These are phyloP conservation scores for Leptoteleia sp. DNA, from an alignment of 1,140 invertebrate genomes.

Conservation along the genomic window DNA sequence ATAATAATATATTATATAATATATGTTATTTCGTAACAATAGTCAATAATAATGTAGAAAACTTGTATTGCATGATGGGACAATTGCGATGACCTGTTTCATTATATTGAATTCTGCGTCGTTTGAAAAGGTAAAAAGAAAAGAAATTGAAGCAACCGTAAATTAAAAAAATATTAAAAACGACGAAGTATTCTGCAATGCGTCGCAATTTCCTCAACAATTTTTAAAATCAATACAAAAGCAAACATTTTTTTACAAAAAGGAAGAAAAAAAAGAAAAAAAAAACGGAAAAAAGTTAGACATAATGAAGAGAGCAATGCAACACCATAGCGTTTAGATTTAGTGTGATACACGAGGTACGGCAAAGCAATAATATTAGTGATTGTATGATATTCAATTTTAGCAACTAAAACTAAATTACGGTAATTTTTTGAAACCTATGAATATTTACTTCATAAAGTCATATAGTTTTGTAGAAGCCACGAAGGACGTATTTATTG, in stretches of 20 bases:
- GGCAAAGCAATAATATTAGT: constrained; percentile 81
- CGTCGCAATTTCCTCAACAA: constrained; percentile 46
- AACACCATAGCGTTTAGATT: constrained; percentile 75
- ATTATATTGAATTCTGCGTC: constrained; percentile 1
- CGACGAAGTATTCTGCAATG: constrained; percentile 6
- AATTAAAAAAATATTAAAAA: constrained; percentile 26
- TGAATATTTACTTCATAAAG: constrained; percentile 79
- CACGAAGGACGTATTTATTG: constrained; percentile 57
- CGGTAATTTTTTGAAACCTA: constrained; percentile 77
- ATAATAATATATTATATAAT: constrained; percentile 6
- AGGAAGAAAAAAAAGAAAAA: constrained; percentile 18
- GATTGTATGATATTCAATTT: constrained; percentile 80
- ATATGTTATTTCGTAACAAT: constrained; percentile 71
- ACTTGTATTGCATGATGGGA: constrained; percentile 36
- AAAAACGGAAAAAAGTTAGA: too few relatives aligned
- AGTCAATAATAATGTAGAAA: constrained; percentile 75
- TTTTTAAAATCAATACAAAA: constrained; percentile 42
- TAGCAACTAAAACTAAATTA: constrained; percentile 77
- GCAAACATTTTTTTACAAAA: constrained; percentile 41
- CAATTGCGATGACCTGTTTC: constrained; percentile 44
- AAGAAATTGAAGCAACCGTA: constrained; percentile 1
- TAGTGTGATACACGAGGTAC: constrained; percentile 81
- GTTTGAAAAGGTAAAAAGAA: constrained; percentile 13
- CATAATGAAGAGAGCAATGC: constrained; percentile 57
- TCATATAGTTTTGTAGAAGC: constrained; percentile 80